A percentile compares a stretch with the other conserved stretches of the same genome.
Conservation (phyloP, 2,888 invertebrate genomes). For the Plusia festucae region DNA sequence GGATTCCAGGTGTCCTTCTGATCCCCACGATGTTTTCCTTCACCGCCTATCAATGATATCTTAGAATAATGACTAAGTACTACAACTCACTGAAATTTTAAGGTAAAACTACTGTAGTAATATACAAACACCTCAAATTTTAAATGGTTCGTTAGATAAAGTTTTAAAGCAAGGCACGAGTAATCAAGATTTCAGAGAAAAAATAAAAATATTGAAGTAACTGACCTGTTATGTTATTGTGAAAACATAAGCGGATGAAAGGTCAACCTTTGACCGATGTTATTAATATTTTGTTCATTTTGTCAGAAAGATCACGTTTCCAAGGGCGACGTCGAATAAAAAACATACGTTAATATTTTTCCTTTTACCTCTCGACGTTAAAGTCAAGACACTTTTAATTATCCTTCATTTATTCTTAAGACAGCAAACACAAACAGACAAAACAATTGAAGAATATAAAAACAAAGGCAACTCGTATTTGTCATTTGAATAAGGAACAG, state of each 20-base stretch:
- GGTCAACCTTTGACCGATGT: neutral
- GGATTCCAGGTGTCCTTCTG: too few species aligned
- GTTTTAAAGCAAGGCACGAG: too few species aligned
- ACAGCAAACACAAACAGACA: neutral
- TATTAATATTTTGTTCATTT: conserved; percentile 1
- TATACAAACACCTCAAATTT: too few species aligned
- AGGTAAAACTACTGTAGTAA: too few species aligned
- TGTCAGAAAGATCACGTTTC: conserved; percentile 4
- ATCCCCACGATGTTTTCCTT: too few species aligned
- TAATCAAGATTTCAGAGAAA: too few species aligned
- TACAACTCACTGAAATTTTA: too few species aligned
- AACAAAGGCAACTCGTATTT: conserved; percentile 17
- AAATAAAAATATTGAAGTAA: too few species aligned
- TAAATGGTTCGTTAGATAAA: too few species aligned
- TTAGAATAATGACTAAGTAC: too few species aligned
- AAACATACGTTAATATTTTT: neutral
- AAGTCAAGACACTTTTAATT: neutral
- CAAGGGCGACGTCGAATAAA: neutral
- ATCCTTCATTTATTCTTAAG: neutral
- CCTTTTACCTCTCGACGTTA: neutral
- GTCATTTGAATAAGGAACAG: conserved; percentile 18
- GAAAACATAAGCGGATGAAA: neutral
- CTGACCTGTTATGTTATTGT: too few species aligned
- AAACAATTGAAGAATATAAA: neutral
- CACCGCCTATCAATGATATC: too few species aligned